Percentiles rank a stretch among this genome's conserved stretches.
These are phyloP conservation scores for Rhimphoctona megacephalus DNA, from an alignment of 2,888 invertebrate species.

Conservation along the genomic window DNA sequence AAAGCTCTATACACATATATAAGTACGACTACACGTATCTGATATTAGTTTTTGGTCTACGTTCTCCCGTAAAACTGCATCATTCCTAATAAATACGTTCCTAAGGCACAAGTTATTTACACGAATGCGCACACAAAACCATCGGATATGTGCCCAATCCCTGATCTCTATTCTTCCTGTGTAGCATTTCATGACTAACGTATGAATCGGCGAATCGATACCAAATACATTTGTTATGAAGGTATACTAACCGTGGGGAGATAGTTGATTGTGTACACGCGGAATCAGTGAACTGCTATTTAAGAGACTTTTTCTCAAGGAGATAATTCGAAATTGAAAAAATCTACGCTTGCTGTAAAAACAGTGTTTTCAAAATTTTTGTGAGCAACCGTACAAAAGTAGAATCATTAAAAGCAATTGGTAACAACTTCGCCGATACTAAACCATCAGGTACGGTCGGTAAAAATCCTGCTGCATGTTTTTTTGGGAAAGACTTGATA, in stretches of 20 bases:
- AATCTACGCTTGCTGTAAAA: background rate
- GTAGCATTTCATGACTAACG: background rate
- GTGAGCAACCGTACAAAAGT: background rate
- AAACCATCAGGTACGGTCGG: too few species aligned
- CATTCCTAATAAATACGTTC: conserved; percentile 60
- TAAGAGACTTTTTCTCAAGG: background rate
- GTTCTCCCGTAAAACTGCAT: conserved; percentile 58
- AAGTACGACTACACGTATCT: background rate
- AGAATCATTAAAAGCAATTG: background rate
- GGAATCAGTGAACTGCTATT: background rate
- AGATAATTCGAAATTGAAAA: background rate
- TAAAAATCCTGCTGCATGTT: too few species aligned
- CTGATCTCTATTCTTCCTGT: conserved; percentile 31
- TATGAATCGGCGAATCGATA: conserved; percentile 26
- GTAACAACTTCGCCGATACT: background rate
- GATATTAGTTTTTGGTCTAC: conserved; percentile 33
- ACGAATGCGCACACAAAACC: conserved; percentile 5
- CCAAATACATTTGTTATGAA: conserved; percentile 25
- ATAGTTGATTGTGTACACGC: conserved; percentile 4
- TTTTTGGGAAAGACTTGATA: too few species aligned
- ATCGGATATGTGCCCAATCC: conserved; percentile 24
- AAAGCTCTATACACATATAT: background rate
- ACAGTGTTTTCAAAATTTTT: background rate
- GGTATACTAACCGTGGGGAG: background rate
- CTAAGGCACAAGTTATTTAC: conserved; percentile 7